Conservation (phyloP, 2,888 invertebrate species). For the Drymonia ruficornis region DNA sequence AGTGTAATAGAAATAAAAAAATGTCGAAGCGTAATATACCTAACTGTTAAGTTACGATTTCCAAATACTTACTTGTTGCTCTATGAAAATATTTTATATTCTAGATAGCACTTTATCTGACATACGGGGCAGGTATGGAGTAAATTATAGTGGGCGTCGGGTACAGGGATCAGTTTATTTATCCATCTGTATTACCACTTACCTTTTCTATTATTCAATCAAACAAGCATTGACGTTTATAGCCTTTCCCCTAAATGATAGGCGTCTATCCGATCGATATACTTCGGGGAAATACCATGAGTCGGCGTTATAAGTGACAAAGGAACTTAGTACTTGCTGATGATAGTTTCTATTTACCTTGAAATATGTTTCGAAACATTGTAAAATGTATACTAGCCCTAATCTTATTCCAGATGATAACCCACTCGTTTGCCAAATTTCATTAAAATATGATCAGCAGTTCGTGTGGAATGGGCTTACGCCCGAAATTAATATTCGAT, state of each 20-base stretch:
- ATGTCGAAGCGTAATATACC: too few relatives aligned
- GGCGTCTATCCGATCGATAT: conserved; percentile 60
- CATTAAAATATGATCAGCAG: too few relatives aligned
- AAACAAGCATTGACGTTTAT: conserved; percentile 66
- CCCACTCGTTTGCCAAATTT: too few relatives aligned
- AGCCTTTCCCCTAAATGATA: conserved; percentile 65
- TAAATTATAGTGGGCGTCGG: conserved; percentile 44
- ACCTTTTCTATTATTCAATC: conserved; percentile 66
- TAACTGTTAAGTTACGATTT: too few relatives aligned
- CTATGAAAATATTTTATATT: conserved; percentile 11
- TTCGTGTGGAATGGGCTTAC: too few relatives aligned
- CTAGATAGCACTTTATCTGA: conserved; percentile 32
- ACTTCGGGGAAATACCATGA: conserved; percentile 71
- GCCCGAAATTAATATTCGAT: too few relatives aligned
- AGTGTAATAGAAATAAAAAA: not conserved
- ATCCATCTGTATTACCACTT: conserved; percentile 36
- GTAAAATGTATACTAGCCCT: not conserved
- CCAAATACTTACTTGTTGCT: too few relatives aligned
- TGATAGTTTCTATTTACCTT: not conserved
- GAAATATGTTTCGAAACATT: not conserved
- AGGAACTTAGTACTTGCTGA: conserved; percentile 12
- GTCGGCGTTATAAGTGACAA: conserved; percentile 45
- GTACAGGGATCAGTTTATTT: conserved; percentile 43
- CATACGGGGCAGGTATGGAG: conserved; percentile 14
- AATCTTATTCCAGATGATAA: too few relatives aligned